Base-by-base conservation (phyloP, 2,888 invertebrate genomes). In the Stenodema calcarata region DNA sequence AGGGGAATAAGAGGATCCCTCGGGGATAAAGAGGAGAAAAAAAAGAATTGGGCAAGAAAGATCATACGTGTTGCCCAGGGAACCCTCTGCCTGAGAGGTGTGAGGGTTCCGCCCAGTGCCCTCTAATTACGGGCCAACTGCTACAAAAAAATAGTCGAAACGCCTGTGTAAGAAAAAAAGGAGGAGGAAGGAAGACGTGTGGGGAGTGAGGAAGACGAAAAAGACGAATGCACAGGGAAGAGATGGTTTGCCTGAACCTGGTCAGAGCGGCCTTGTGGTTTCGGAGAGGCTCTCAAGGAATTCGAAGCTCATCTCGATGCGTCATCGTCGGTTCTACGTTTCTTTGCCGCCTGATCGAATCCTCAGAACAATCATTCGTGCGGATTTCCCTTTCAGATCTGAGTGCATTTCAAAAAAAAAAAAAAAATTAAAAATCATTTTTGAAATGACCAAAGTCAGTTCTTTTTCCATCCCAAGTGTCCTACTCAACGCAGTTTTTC, bases 101-200 rank as follows among this genome's bases (percentile, higher is more conserved):
- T 78, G 78, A 78, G 78, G 44, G 78, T 44, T 78, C 78, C 78
- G 44, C 78, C 78, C 78, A 78, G 41, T 44, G 78, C 78, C 78
- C 78, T 78, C 78, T 78, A 78, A 78, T 78, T 78, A 78, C 78
- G 42, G 42, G 44, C 42, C 78, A 42, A 42, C 42, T 44, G 78
- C 78, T 42, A 78, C 27, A 42, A 41, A 42, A 23, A 78, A 35
- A 78, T 42, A 78, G 44, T 44, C 27, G 44, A 42, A 62, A 62
- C 62, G 62, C 62, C 62, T 18, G 62, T 27, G 78, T 78, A n/a
- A 23, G 27, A 78, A 78, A 42, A 70, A 75, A 78, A 78, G 44
- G 18, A 78, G 18, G n/a, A 73, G 35, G 18, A 12, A 18, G 14
- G 27, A 23, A 42, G 42, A 42, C 41, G 44, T 4, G 78, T 9